Percentiles rank a stretch among this genome's conserved stretches.
phyloP scores from a whole-genome alignment of 2,888 invertebrate species.

The Drosophila phalerata region DNA sequence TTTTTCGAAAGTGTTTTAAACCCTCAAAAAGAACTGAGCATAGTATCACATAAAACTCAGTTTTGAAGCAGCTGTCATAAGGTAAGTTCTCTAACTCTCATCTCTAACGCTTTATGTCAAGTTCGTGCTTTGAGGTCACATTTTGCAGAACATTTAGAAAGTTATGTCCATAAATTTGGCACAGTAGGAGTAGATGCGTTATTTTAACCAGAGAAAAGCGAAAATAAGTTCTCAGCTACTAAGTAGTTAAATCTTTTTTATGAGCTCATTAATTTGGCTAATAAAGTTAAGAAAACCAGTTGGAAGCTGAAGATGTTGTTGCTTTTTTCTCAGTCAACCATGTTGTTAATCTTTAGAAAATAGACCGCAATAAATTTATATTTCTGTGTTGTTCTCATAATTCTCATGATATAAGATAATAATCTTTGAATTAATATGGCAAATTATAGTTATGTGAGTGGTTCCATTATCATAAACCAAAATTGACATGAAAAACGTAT shows the following conservation, averaged over 20 bases:
- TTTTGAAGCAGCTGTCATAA: constrained; percentile 31
- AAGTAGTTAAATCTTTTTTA: constrained; percentile 31
- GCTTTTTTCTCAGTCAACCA: background rate
- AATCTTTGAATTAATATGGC: background rate
- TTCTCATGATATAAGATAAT: background rate
- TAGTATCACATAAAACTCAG: constrained; percentile 4
- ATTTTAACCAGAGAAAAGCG: constrained; percentile 26
- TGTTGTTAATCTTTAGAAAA: background rate
- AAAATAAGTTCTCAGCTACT: constrained; percentile 16
- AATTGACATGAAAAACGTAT: background rate
- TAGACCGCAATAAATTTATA: background rate
- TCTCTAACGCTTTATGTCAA: constrained; percentile 28
- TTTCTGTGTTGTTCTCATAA: background rate
- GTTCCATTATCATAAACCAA: background rate
- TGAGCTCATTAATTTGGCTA: constrained; percentile 14
- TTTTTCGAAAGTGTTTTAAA: constrained; percentile 30
- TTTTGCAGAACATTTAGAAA: constrained; percentile 44
- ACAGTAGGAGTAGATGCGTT: constrained; percentile 28
- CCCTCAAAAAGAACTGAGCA: constrained; percentile 12
- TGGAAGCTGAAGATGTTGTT: background rate
- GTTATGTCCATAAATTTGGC: constrained; percentile 39
- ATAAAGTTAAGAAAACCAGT: constrained; percentile 20
- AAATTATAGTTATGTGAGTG: background rate
- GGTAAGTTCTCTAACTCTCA: constrained; percentile 47
- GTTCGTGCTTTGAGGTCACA: constrained; percentile 36